Evolutionary conservation across 2,888 invertebrate genomes (phyloP), one percentile per base, ranked within the genome.

Genomic region (Xestia c-nigrum): DNA sequence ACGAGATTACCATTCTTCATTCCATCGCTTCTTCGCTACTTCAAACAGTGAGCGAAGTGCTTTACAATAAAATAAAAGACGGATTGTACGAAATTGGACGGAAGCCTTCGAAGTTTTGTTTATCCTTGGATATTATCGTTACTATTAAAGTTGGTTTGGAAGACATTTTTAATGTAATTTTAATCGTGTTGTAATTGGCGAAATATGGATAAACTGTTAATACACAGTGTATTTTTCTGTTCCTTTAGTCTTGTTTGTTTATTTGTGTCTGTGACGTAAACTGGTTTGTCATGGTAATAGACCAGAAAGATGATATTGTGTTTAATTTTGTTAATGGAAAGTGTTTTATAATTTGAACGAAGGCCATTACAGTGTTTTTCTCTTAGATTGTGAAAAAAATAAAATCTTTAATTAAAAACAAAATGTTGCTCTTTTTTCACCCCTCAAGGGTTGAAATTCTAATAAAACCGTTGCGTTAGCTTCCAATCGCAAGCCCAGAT

Each of bases 1-100:
- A 31, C 31, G 31, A 31, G 31, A 31, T 31, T 31, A 31, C 31
- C 31, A 31, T 31, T 31, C 31, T 31, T 31, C 3, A 3, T 59
- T 31, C 16, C 7, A 59, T 24, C 24, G 24, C 12, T 14, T 57
- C 14, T 57, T 55, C 55, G n/a, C 55, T 5, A 55, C 52, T 10
- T 1, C n/a, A 55, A n/a, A 0, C n/a, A 55, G n/a, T n/a, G 55
- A 12, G n/a, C 14, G 24, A 24, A 24, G 24, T n/a, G 2, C 14
- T 14, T 61, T 21, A 52, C 40, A 74, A 59, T 24, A 12, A n/a
- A 63, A 63, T 38, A 63, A 52, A 52, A 55, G 52, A 61, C 63
- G 50, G 43, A 46, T 70, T n/a, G 24, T 19, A 16, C 4, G 61
- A 74, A 74, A 72, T 75, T 57, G 19, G 10, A 47, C 40, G 10